phyloP scores from a whole-genome alignment of 2,797 vertebrate species.

The Myioborus melanocephalus region DNA sequence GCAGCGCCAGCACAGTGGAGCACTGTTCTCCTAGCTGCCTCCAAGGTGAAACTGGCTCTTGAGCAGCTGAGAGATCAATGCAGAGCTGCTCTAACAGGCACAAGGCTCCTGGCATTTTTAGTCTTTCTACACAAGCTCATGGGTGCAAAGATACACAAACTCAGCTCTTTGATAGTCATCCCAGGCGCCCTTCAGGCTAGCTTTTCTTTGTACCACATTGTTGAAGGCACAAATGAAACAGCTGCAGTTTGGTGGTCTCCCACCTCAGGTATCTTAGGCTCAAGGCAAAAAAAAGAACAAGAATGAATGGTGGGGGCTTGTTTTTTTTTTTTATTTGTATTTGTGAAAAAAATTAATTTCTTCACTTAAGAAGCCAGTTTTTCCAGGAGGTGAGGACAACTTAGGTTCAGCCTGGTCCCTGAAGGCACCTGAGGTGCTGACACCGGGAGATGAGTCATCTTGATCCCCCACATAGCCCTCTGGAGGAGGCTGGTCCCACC shows the following conservation, averaged over 20 bases:
- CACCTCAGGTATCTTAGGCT: not conserved
- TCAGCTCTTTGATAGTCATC: not conserved
- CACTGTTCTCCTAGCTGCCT: not conserved
- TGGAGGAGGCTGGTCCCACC: not conserved
- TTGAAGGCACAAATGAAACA: not conserved
- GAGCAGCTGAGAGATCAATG: not conserved
- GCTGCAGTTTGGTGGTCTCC: not conserved
- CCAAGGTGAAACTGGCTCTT: not conserved
- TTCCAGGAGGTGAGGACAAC: not conserved
- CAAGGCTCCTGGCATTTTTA: not conserved
- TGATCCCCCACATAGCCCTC: not conserved
- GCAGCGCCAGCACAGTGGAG: not conserved
- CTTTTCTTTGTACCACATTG: not conserved
- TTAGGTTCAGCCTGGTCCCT: not conserved
- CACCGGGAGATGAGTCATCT: not conserved
- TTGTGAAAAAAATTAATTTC: not conserved
- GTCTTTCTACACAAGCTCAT: accelerated
- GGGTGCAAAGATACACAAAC: not conserved
- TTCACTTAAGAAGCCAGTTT: not conserved
- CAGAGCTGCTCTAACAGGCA: not conserved
- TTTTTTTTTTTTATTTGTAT: not conserved
- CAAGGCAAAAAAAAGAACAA: not conserved
- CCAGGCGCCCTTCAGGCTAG: not conserved
- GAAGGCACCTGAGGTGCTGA: not conserved
- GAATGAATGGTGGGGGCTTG: not conserved